Evolutionary conservation across 1,140 invertebrate genomes (phyloP), one percentile per base, ranked within the genome.

Genomic region (Melitaea cinxia): DNA sequence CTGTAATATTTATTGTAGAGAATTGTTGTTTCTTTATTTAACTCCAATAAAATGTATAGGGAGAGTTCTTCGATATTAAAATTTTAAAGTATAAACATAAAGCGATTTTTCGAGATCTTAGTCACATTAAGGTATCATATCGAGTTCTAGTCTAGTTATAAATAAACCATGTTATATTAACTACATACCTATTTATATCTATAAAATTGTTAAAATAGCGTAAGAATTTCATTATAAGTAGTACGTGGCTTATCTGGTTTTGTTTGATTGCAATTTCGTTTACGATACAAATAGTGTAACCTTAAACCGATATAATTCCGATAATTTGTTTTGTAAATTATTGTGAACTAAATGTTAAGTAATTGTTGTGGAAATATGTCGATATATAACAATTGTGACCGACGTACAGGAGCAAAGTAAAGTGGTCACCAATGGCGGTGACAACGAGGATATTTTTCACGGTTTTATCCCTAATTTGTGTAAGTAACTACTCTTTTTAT

Each of bases 341-440:
- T 54, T 42, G 53, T 12, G 54, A 28, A 19, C 57, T 50, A 28
- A 28, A 55, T 64, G 49, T 14, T 23, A 54, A 54, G n/a, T 57
- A 65, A 73, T 65, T 35, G 58, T 49, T 86, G 77, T 73, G 69
- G 75, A 62, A 83, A 80, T 77, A 78, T 68, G 67, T 75, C 39
- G 33, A 60, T 85, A 83, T 85, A 85, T 85, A 86, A 74, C 47
- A 62, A 57, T 60, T 52, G 55, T 61, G 53, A 60, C 21, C 15
- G 17, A 52, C 1, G 10, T 28, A 26, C 17, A 42, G 39, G 5
- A 15, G 63, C 69, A 77, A 74, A 70, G 9, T 42, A 71, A 65
- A 26, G 30, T 62, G 49, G 72, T 78, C 76, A 75, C 71, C 72
- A 42, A 78, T 72, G 63, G 74, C 58, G 76, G 77, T 79, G 75